A percentile compares a stretch with the other conserved stretches of the same genome.
Evolutionary conservation across 1,140 invertebrate species (phyloP).

Genomic region (Drosophila elegans): DNA sequence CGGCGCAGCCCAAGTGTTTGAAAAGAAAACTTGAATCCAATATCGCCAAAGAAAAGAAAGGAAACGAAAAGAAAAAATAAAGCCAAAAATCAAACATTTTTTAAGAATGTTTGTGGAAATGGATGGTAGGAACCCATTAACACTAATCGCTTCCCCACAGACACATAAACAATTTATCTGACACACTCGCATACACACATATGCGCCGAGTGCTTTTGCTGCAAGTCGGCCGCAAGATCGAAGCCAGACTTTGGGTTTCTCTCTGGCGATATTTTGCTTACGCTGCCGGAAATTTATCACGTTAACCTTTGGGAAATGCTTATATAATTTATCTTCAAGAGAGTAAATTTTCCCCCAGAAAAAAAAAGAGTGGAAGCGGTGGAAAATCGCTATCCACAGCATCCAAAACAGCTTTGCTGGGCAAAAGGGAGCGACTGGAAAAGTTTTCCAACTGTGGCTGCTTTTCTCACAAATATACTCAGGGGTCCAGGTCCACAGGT

Average conservation of each 20-base stretch:
- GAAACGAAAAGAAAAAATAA: constrained; percentile 45
- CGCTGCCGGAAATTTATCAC: constrained; percentile 79
- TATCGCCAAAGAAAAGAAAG: constrained; percentile 18
- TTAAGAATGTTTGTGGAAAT: constrained; percentile 16
- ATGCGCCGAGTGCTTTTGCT: constrained; percentile 45
- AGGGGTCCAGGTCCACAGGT: constrained; percentile 38
- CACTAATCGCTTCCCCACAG: constrained; percentile 83
- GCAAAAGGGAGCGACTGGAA: constrained; percentile 37
- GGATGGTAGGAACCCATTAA: constrained; percentile 65
- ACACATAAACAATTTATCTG: constrained; percentile 83
- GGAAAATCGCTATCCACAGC: constrained; percentile 25
- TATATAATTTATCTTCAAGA: constrained; percentile 80
- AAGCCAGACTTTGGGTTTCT: constrained; percentile 67
- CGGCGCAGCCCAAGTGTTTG: constrained; percentile 54
- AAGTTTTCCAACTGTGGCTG: constrained; percentile 60
- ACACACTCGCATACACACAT: constrained; percentile 47
- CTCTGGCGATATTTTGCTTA: constrained; percentile 75
- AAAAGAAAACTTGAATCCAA: constrained; percentile 68
- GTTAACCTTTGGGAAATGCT: constrained; percentile 83
- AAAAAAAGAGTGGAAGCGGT: constrained; percentile 16
- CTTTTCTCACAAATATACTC: constrained; percentile 69
- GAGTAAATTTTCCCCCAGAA: constrained; percentile 74
- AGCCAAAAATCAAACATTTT: constrained; percentile 75
- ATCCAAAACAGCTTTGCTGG: constrained; percentile 21
- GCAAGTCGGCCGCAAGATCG: constrained; percentile 70